phyloP scores from a whole-genome alignment of 2,888 invertebrate genomes.

The Euclidia mi region DNA sequence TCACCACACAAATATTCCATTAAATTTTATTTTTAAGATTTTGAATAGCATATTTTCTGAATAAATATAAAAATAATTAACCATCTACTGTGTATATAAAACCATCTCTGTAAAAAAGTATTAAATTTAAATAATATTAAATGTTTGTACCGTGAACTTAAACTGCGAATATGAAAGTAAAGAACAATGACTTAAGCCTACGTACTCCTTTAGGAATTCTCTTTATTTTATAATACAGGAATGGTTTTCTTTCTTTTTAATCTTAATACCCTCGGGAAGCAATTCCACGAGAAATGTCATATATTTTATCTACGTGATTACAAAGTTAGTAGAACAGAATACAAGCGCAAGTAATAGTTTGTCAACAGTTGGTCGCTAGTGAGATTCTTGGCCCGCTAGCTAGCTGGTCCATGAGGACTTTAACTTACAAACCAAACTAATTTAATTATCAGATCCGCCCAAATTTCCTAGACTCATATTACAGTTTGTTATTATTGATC shows the following conservation, averaged over 20 bases:
- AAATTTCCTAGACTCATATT: constrained; percentile 58
- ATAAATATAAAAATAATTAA: too few relatives aligned
- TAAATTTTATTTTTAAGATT: too few relatives aligned
- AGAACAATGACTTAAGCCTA: neutral
- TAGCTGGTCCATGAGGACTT: constrained; percentile 43
- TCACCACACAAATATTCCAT: neutral
- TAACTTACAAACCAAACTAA: constrained; percentile 75
- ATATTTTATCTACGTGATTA: constrained; percentile 42
- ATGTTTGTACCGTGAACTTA: too few relatives aligned
- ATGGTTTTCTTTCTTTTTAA: constrained; percentile 24
- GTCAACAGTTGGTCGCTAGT: constrained; percentile 60
- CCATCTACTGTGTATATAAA: too few relatives aligned
- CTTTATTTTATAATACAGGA: neutral
- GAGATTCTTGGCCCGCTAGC: constrained; percentile 69
- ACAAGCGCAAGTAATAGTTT: constrained; percentile 60
- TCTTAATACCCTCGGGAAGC: constrained; percentile 23
- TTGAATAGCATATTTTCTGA: too few relatives aligned
- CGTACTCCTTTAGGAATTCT: neutral
- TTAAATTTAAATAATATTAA: too few relatives aligned
- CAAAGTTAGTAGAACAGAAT: constrained; percentile 40
- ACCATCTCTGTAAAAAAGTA: too few relatives aligned
- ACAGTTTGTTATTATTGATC: constrained; percentile 52
- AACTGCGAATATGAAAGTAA: neutral
- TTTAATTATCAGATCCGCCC: constrained; percentile 73
- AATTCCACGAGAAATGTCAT: constrained; percentile 25